Base-by-base conservation (phyloP, 2,113 vertebrate species). In the Corythaeola cristata region DNA sequence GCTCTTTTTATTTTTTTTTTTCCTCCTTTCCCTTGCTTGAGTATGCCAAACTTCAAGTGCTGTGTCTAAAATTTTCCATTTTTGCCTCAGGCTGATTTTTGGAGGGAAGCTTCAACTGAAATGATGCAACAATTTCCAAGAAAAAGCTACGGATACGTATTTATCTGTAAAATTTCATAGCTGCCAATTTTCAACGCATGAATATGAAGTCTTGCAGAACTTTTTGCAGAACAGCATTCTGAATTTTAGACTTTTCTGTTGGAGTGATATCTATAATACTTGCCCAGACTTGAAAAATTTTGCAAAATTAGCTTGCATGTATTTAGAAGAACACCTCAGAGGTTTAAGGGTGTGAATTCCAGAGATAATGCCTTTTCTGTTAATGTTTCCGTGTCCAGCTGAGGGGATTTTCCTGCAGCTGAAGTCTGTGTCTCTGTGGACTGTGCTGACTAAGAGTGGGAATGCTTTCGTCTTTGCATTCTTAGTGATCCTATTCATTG, bases 1-100 rank as follows among this genome's bases (percentile, higher is more conserved):
- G 84, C 49, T 8, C 26, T 4, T 22, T 55, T 67, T 21, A n/a
- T 14, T 11, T 18, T 21, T 11, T 18, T 21, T 52, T 10, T 33
- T 7, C 3, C 4, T 4, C 11, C 24, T 41, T 15, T 12, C 8
- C 12, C 8, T 45, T 88, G 6, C 13, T 80, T 0, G 0, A 15
- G 83, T 84, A 74, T 44, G 30, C 22, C 41, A 81, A 37, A 75
- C 28, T 62, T 90, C 32, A 73, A 73, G 15, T 7, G 1, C 5
- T 35, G 30, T 8, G 28, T 10, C 47, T 75, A 76, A 91, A 88
- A 60, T 72, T 72, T 78, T 82, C 37, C 5, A 10, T 11, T 94
- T 85, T 78, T 75, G 23, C 26, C 28, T 69, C 33, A 62, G 19
- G 41, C 28, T 26, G 45, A 56, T 66, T 83, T 95, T 76, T 90